phyloP scores from a whole-genome alignment of 1,140 invertebrate species.

The Schlechtendalia chinensis region DNA sequence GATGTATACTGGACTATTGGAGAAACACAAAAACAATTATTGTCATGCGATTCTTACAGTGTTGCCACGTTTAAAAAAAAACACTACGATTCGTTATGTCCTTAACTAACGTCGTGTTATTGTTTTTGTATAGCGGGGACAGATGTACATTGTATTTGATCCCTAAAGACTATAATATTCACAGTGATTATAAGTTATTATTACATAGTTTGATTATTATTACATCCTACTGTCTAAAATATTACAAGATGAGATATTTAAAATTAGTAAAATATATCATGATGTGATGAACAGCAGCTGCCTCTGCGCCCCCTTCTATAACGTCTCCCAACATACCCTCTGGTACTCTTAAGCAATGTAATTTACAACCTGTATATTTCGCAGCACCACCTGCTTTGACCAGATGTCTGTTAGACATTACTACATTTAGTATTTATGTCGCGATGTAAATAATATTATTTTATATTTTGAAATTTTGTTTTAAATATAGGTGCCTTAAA shows the following conservation, averaged over 20 bases:
- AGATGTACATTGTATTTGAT: no score
- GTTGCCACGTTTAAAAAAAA: neutral
- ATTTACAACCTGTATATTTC: slow-evolving; percentile 41
- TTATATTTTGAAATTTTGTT: neutral
- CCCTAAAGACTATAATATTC: neutral
- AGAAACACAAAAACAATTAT: neutral
- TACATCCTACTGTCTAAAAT: neutral
- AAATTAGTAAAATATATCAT: neutral
- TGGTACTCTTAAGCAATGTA: slow-evolving; percentile 6
- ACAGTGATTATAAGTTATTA: neutral
- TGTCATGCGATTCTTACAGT: neutral
- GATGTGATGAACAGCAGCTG: neutral
- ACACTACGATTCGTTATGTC: no score
- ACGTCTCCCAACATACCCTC: neutral
- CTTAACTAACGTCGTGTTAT: no score
- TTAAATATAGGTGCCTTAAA: neutral
- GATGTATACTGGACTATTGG: neutral
- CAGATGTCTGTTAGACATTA: slow-evolving; percentile 15
- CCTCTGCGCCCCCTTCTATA: neutral
- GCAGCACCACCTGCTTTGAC: slow-evolving; percentile 23
- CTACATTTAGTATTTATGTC: neutral
- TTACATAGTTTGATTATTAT: neutral
- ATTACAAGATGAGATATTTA: neutral
- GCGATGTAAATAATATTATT: neutral
- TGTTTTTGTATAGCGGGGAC: no score